Conservation (phyloP, 2,113 vertebrate genomes). For the Trogon surrucura region DNA sequence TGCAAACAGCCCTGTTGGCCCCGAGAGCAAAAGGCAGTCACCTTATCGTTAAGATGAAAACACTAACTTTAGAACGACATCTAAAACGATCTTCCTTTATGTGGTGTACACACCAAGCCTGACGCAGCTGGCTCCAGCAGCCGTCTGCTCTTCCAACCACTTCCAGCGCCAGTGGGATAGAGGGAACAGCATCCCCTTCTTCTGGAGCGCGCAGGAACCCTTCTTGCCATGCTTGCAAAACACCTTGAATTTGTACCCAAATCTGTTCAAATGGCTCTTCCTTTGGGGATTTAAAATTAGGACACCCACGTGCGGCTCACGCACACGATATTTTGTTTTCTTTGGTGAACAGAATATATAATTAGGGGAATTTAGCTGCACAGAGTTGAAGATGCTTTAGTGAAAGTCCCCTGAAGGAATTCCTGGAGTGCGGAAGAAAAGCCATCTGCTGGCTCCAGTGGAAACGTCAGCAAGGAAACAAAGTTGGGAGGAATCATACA, state of each 20-base stretch:
- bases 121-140: not conserved
- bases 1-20: not conserved
- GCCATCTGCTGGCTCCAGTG: slow-evolving; percentile 41
- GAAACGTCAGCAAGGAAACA: slow-evolving; percentile 20
- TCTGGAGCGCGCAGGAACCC: not conserved
- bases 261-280: not conserved
- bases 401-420: not conserved
- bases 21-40: not conserved
- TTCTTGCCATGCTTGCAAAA: not conserved
- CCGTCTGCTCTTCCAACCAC: not conserved
- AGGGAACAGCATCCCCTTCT: not conserved
- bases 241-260: not conserved
- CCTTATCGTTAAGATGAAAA: not conserved
- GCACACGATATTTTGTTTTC: not conserved
- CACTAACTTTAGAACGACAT: not conserved
- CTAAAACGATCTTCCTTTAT: not conserved
- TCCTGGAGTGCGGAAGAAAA: slow-evolving; percentile 20
- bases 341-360: not conserved
- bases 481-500: not conserved
- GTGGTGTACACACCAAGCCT: not conserved
- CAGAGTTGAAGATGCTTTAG: not conserved
- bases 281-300: not conserved
- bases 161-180: not conserved
- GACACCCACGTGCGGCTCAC: not conserved
- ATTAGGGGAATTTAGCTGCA: not conserved